These are phyloP conservation scores for Lucinisca nassula DNA, from an alignment of 2,888 invertebrate genomes.

Conservation along the genomic window DNA sequence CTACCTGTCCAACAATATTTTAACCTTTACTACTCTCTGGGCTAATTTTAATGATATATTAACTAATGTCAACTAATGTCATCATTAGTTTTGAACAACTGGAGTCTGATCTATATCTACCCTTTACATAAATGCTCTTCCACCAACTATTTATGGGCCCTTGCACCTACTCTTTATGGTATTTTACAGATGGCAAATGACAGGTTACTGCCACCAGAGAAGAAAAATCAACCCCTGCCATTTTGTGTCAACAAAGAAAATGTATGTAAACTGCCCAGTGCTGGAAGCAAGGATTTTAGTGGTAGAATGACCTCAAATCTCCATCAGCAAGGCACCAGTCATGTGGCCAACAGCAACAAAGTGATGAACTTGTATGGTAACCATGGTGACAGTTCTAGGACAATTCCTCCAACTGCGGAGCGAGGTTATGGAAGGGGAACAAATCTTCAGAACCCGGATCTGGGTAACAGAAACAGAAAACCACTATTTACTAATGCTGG, in stretches of 20 bases:
- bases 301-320: background rate
- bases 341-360: background rate
- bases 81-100: no score
- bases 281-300: background rate
- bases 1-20: no score
- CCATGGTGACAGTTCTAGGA: background rate
- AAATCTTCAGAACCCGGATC: background rate
- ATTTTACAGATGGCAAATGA: constrained; percentile 7
- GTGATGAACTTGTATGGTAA: constrained; percentile 42
- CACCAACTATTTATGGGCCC: no score
- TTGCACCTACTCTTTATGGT: background rate
- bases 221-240: constrained; percentile 29
- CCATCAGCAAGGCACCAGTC: background rate
- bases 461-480: constrained; percentile 38
- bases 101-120: no score
- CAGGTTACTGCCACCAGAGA: background rate
- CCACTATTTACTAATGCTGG: constrained; percentile 57
- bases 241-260: constrained; percentile 33
- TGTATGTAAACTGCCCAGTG: background rate
- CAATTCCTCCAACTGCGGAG: background rate
- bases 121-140: no score
- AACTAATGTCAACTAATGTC: no score
- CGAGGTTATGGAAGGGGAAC: background rate
- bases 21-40: no score
- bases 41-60: no score